These are phyloP conservation scores for Dromas ardeola DNA, from an alignment of 2,113 vertebrate genomes.

Conservation along the genomic window DNA sequence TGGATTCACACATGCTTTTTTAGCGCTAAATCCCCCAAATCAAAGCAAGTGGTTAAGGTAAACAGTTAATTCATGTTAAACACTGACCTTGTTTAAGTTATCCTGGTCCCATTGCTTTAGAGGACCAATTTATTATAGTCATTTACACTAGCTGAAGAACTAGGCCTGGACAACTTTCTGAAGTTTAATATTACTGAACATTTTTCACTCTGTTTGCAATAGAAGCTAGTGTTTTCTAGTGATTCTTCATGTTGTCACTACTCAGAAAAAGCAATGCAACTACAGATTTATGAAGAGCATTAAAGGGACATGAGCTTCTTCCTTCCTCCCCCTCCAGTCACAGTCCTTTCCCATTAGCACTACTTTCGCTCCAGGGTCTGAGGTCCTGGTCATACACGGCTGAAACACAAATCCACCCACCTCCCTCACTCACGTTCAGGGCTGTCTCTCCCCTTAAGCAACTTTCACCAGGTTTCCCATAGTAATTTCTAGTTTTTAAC, in stretches of 20 bases:
- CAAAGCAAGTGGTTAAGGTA: neutral
- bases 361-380: neutral
- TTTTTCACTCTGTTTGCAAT: neutral
- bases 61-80: neutral
- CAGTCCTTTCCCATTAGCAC: neutral
- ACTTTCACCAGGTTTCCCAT: neutral
- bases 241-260: neutral
- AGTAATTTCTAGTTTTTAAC: neutral
- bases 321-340: neutral
- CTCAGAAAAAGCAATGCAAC: neutral
- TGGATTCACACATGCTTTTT: neutral
- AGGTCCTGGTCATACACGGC: neutral
- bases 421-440: rapidly evolving
- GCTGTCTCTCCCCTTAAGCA: neutral
- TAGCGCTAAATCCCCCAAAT: neutral
- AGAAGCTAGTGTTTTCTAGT: neutral
- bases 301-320: neutral
- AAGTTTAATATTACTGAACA: neutral
- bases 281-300: neutral
- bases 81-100: neutral
- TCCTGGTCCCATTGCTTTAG: neutral
- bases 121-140: neutral
- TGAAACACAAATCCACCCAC: neutral
- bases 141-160: neutral
- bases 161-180: neutral